Conservation (phyloP, 2,113 vertebrate genomes). For the Clarias macrocephalus region DNA sequence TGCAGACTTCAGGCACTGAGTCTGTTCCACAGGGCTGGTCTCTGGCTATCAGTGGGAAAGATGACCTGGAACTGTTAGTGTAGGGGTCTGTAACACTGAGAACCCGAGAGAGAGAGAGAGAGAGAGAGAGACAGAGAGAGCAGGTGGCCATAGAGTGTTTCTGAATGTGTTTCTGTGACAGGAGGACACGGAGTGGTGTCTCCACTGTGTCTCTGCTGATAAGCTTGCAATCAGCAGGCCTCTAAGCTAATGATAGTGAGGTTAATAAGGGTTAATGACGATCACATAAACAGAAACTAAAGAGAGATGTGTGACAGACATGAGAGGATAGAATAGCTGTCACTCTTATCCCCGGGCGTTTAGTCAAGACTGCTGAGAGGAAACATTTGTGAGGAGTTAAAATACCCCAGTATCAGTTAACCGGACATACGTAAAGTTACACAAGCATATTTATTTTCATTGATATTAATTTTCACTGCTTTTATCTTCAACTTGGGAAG, state of each 20-base stretch:
- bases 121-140: no score
- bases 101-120: no score
- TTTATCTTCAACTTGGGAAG: not conserved
- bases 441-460: not conserved
- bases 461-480: not conserved
- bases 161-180: constrained; percentile 4
- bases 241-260: constrained; percentile 35
- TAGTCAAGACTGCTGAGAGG: not conserved
- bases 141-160: not conserved
- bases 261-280: constrained; percentile 47
- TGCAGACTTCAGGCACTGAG: not conserved
- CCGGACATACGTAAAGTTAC: not conserved
- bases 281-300: constrained; percentile 2
- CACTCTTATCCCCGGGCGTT: not conserved
- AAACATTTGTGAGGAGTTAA: not conserved
- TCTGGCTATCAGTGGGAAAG: constrained; percentile 28
- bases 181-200: constrained; percentile 22
- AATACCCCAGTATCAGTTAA: not conserved
- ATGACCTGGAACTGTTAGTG: not conserved
- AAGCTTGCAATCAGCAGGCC: constrained; percentile 42
- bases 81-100: not conserved
- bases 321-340: not conserved
- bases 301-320: not conserved
- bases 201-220: constrained; percentile 54
- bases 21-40: not conserved